Evolutionary conservation across 1,140 invertebrate species (phyloP).

Genomic region (Bombyx mandarina): DNA sequence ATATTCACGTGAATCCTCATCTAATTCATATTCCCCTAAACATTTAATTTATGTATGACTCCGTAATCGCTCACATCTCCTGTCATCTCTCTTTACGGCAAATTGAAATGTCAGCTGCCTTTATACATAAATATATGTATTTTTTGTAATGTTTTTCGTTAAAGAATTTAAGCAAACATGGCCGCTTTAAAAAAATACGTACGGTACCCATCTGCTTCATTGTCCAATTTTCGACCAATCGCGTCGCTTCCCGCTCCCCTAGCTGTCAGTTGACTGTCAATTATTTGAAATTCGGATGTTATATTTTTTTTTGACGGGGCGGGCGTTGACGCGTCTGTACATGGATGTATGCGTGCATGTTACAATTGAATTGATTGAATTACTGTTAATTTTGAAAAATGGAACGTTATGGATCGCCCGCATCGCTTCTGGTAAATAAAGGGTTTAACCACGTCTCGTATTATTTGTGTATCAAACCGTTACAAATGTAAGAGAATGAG

Average conservation of each 20-base stretch:
- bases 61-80: conserved; percentile 32
- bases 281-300: conserved; percentile 41
- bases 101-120: conserved; percentile 47
- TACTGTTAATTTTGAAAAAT: conserved; percentile 38
- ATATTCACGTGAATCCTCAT: conserved; percentile 17
- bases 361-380: conserved; percentile 66
- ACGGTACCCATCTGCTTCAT: conserved; percentile 56
- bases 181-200: conserved; percentile 27
- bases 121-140: conserved; percentile 10
- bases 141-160: conserved; percentile 45
- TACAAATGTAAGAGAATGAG: no score
- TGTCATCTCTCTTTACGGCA: conserved; percentile 30
- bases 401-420: conserved; percentile 55
- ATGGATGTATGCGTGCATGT: conserved; percentile 36
- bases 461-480: no score
- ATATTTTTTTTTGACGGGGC: conserved; percentile 39
- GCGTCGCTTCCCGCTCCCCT: conserved; percentile 51
- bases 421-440: conserved; percentile 43
- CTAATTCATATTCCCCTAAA: conserved; percentile 24
- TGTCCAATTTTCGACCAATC: conserved; percentile 62
- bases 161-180: conserved; percentile 64
- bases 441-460: conserved; percentile 8
- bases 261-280: conserved; percentile 58
- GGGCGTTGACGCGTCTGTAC: conserved; percentile 52
- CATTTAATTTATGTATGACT: conserved; percentile 24